Percentiles rank a stretch among this genome's conserved stretches.
These are phyloP conservation scores for Australoheros facetus DNA, from an alignment of 2,797 vertebrate species.

Conservation along the genomic window DNA sequence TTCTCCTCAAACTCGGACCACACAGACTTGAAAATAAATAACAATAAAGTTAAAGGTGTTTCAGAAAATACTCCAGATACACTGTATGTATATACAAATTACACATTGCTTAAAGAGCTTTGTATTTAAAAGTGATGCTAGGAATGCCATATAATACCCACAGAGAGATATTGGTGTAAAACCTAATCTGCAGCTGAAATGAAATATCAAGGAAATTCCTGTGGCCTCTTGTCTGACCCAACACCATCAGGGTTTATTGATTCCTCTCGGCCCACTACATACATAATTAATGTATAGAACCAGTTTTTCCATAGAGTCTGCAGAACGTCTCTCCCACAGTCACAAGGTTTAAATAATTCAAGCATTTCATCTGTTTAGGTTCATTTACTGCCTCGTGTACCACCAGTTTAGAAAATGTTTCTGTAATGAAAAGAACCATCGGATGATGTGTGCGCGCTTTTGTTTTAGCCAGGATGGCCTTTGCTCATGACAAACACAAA, in stretches of 20 bases:
- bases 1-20: neutral
- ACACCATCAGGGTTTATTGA: conserved; percentile 54
- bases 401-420: conserved; percentile 3
- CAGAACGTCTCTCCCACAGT: conserved; percentile 37
- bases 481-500: conserved; percentile 38
- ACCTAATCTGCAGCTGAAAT: conserved; percentile 8
- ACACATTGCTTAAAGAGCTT: neutral
- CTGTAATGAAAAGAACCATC: conserved; percentile 4
- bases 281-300: conserved; percentile 66
- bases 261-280: conserved; percentile 46
- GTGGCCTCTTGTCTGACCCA: conserved; percentile 40
- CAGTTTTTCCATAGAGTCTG: conserved; percentile 53
- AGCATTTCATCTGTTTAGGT: conserved; percentile 24
- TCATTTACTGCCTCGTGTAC: conserved; percentile 25
- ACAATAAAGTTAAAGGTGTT: neutral
- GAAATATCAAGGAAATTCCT: conserved; percentile 42
- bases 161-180: conserved; percentile 1
- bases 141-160: neutral
- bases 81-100: neutral
- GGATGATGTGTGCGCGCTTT: neutral
- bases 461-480: neutral
- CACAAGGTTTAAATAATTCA: conserved; percentile 64
- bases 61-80: rapidly evolving
- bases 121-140: neutral
- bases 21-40: neutral